Percentiles rank a stretch among this genome's conserved stretches.
phyloP scores from a whole-genome alignment of 2,888 invertebrate species.

The Pseudolycoriella hygida region DNA sequence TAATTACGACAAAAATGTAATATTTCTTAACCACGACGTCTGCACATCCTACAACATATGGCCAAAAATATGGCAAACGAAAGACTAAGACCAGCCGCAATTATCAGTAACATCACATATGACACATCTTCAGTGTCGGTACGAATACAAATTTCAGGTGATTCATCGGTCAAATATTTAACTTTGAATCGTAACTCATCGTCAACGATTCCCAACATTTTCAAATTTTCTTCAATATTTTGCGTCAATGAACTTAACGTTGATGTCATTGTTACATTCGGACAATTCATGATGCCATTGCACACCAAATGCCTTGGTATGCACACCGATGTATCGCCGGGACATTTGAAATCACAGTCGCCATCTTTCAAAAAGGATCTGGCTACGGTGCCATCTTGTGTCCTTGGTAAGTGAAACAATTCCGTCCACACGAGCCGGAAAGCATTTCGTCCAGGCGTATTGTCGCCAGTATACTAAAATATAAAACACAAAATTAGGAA shows the following conservation, averaged over 20 bases:
- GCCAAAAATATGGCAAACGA: conserved; percentile 24
- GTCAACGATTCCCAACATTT: conserved; percentile 37
- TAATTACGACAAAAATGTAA: neutral
- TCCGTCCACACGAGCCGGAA: conserved; percentile 87
- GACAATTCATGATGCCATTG: conserved; percentile 77
- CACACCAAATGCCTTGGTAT: conserved; percentile 71
- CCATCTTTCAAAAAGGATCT: conserved; percentile 57
- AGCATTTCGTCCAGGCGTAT: conserved; percentile 64
- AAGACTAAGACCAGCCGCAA: conserved; percentile 21
- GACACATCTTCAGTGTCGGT: conserved; percentile 29
- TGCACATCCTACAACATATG: conserved; percentile 19
- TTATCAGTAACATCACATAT: conserved; percentile 22
- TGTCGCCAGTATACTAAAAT: conserved; percentile 42
- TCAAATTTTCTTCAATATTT: conserved; percentile 40
- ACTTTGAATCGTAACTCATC: conserved; percentile 29
- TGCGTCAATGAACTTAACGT: conserved; percentile 32
- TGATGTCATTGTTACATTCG: conserved; percentile 40
- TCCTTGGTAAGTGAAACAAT: conserved; percentile 67
- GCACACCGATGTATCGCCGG: conserved; percentile 65
- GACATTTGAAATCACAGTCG: conserved; percentile 74
- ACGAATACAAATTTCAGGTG: conserved; percentile 50
- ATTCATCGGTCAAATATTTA: conserved; percentile 51
- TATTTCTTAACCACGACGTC: conserved; percentile 3
- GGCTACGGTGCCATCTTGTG: conserved; percentile 62
- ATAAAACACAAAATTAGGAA: no score